Percentiles rank a stretch among this genome's conserved stretches.
Evolutionary conservation across 2,113 vertebrate species (phyloP).

Genomic region (Gadus macrocephalus): DNA sequence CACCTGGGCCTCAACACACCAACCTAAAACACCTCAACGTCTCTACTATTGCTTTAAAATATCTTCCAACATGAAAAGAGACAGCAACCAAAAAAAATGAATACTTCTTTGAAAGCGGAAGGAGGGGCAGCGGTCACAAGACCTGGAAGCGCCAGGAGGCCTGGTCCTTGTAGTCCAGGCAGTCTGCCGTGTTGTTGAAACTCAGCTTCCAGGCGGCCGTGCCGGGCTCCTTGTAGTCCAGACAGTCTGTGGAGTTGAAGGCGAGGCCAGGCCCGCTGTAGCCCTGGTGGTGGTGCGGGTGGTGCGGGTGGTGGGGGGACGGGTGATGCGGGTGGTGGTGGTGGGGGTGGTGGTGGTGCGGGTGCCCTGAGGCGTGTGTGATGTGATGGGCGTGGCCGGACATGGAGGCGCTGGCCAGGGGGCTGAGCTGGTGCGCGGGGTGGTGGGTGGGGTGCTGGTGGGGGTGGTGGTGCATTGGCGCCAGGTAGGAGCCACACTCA

Average conservation of each 20-base stretch:
- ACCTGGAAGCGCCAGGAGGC: constrained; percentile 98
- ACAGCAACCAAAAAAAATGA: constrained; percentile 4
- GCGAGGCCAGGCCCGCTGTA: constrained; percentile 83
- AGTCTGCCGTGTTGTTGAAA: constrained; percentile 95
- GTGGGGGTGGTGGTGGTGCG: constrained; percentile 73
- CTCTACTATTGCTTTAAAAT: constrained; percentile 42
- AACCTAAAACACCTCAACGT: constrained; percentile 30
- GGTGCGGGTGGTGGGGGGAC: constrained; percentile 86
- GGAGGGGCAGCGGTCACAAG: constrained; percentile 90
- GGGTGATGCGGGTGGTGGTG: constrained; percentile 85
- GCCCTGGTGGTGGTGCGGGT: constrained; percentile 89
- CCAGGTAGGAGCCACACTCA: constrained; percentile 93
- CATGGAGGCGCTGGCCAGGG: constrained; percentile 91
- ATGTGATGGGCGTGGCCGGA: constrained; percentile 78
- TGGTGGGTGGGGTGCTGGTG: constrained; percentile 62
- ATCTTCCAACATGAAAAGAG: constrained; percentile 35
- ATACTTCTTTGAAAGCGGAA: constrained; percentile 49
- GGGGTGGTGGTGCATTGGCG: constrained; percentile 95
- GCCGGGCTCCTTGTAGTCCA: constrained; percentile 97
- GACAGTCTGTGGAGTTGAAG: constrained; percentile 96
- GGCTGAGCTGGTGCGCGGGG: constrained; percentile 93
- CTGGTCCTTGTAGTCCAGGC: constrained; percentile 99
- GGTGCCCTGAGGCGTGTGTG: constrained; percentile 79
- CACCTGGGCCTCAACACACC: neutral
- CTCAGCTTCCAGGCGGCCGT: constrained; percentile 96